Conservation (phyloP, 2,113 vertebrate genomes). For the Phylloscopus trochilus region DNA sequence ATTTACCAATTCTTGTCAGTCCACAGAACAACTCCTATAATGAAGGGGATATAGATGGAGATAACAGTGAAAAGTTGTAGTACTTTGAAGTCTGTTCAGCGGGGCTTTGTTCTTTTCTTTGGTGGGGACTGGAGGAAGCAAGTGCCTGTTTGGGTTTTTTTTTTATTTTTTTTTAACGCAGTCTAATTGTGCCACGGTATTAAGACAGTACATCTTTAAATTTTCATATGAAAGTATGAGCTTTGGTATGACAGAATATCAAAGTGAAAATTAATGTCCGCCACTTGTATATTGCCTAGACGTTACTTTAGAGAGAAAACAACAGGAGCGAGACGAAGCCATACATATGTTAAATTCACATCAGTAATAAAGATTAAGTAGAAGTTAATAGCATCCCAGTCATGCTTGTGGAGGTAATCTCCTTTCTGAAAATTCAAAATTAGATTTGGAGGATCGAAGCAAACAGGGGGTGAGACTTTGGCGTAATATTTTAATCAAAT, state of each 20-base stretch:
- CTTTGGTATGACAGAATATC: conserved; percentile 55
- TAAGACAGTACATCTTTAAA: conserved; percentile 20
- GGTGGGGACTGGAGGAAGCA: neutral
- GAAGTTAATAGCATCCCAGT: conserved; percentile 98
- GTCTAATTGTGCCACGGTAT: neutral
- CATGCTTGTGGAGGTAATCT: conserved; percentile 98
- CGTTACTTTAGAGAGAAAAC: conserved; percentile 74
- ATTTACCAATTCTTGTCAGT: neutral
- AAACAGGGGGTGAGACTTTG: conserved; percentile 98
- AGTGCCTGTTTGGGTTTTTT: fast-evolving
- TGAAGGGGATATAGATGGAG: neutral
- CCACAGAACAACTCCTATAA: neutral
- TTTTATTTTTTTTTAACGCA: neutral
- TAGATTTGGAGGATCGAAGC: conserved; percentile 97
- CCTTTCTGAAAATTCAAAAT: conserved; percentile 98
- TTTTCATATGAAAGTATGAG: conserved; percentile 27
- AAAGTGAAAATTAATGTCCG: conserved; percentile 65
- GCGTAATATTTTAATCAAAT: conserved; percentile 99
- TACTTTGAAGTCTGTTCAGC: neutral
- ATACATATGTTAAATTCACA: conserved; percentile 96
- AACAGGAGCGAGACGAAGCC: conserved; percentile 81
- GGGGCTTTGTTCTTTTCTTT: neutral
- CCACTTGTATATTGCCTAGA: conserved; percentile 68
- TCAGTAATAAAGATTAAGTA: conserved; percentile 99
- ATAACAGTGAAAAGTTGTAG: neutral